Base-by-base conservation (phyloP, 2,888 invertebrate species). In the Xestoiulus laeticollis region DNA sequence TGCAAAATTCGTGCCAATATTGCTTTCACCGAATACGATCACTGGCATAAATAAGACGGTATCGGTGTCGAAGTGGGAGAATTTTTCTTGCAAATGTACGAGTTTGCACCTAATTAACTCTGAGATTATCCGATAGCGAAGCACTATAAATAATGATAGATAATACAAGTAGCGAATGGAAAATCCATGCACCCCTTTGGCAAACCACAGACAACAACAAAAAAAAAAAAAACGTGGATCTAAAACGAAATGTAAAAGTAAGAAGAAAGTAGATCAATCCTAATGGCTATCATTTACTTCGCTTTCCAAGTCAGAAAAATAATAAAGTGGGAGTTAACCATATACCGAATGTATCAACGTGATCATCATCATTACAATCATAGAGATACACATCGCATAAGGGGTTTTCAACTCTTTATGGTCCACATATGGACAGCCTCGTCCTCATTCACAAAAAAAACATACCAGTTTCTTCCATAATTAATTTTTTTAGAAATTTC, bases 391-490 rank as follows among this genome's bases (percentile, higher is more conserved):
- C 22, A 68, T 59, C 59, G 22, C 10, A 1, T 44, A n/a, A n/a
- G n/a, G 44, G 44, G 59, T 5, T 59, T 22, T 22, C 26, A 68
- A 68, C 68, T 68, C 68, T 68, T 68, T 68, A 68, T 68, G 68
- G 68, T 68, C n/a, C 68, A 68, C 68, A n/a, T 68, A 26, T 12
- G 26, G 68, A 68, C 22, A 68, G 68, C 68, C 68, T 68, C 68
- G 68, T 68, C 26, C 68, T n/a, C 68, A 68, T 68, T 68, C 68
- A 26, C 68, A 12, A 26, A 22, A 53, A 38, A 38, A 68, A 59
- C 59, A 59, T 22, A 12, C 22, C 68, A 68, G 22, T 68, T 68
- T 59, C n/a, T 22, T 26, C 68, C n/a, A 26, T 68, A 68, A 22
- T 68, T 68, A 26, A 12, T 68, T 68, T 68, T 68, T 26, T 59